phyloP scores from a whole-genome alignment of 2,797 vertebrate species.

The Pelodytes ibericus region DNA sequence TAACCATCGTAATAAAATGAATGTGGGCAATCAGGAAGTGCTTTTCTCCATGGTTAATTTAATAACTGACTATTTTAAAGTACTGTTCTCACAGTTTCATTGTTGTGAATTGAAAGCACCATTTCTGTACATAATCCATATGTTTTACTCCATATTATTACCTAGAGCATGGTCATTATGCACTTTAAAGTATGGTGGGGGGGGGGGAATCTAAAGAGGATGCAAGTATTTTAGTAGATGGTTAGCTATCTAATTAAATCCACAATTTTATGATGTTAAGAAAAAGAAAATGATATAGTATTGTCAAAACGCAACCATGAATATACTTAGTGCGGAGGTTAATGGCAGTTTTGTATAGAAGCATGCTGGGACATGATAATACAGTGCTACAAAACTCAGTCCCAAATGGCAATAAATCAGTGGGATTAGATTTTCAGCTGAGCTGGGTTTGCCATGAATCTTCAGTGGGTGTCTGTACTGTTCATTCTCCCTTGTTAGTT shows the following conservation, averaged over 20 bases:
- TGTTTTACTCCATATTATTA: conserved; percentile 39
- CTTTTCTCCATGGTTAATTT: conserved; percentile 55
- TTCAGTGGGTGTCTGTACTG: no score
- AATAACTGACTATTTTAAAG: conserved; percentile 53
- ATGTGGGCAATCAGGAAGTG: conserved; percentile 19
- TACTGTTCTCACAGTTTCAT: conserved; percentile 48
- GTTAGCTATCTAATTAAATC: conserved; percentile 14
- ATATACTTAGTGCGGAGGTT: no score
- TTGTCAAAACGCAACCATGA: no score
- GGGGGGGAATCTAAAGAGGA: no score
- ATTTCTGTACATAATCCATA: conserved; percentile 27
- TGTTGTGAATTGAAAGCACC: conserved; percentile 21
- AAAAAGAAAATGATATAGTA: no score
- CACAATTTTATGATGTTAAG: background rate
- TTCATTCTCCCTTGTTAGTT: no score
- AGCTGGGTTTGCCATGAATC: no score
- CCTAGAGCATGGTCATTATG: conserved; percentile 9
- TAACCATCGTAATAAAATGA: conserved; percentile 50
- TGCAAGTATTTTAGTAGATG: background rate
- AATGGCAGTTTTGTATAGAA: no score
- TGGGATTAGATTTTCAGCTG: no score
- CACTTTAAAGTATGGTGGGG: conserved; percentile 1
- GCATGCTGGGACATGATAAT: no score
- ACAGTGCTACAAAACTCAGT: no score
- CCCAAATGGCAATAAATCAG: no score